Evolutionary conservation across 2,113 vertebrate species (phyloP), one percentile per base, ranked within the genome.

Genomic region (Kryptolebias marmoratus): DNA sequence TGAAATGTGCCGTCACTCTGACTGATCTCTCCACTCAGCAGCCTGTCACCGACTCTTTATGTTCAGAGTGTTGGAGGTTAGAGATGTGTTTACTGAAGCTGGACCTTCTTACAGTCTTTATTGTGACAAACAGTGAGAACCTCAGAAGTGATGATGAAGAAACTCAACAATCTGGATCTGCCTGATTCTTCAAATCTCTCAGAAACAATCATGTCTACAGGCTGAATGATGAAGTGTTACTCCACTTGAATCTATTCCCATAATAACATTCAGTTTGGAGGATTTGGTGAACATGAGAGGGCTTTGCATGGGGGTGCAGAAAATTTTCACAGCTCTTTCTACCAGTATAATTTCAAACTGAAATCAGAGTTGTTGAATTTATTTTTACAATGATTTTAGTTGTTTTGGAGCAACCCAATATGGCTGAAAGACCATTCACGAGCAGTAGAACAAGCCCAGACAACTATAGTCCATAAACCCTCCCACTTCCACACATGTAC

Each of bases 51-150:
- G 66, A 70, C 52, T 63, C 64, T 58, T 57, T 45, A 42, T 16
- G 18, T 9, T 42, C 2, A 49, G 61, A 75, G 57, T 50, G 68
- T 30, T 12, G 18, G 28, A 42, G 60, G 53, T 64, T 53, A 39
- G 47, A 69, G 4, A 59, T 60, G 53, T 70, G 18, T 77, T 76
- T 70, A 64, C 9, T 63, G 44, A 60, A 75, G 56, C 64, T 28
- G 39, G 28, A 47, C 42, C 50, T 55, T 53, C 36, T 60, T 16
- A 28, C 32, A 58, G 71, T 10, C 56, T 36, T 13, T 67, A 60
- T 30, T 11, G 18, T 67, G 48, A 60, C 57, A 44, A 74, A 47
- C 57, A 54, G 15, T 45, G n/a, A 32, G 28, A 59, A 54, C 22
- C 50, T 72, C 27, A 67, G 13, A 44, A 54, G 18, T 8, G 11